phyloP scores from a whole-genome alignment of 2,888 invertebrate genomes.

The Actias luna region DNA sequence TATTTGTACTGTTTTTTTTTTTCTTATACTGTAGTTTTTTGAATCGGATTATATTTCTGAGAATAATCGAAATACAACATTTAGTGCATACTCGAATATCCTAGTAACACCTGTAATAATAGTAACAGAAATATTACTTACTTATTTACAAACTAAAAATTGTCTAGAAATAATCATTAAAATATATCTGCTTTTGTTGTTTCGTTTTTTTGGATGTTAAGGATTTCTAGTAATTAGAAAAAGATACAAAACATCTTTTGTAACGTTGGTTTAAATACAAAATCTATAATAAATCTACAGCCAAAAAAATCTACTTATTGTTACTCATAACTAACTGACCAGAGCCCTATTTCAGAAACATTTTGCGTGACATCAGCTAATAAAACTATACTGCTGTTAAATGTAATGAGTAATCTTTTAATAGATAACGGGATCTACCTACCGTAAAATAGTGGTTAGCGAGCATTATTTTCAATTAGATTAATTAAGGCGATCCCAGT shows the following conservation, averaged over 20 bases:
- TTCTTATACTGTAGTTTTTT: neutral
- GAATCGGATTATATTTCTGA: neutral
- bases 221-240: neutral
- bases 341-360: conserved; percentile 7
- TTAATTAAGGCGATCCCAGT: conserved; percentile 56
- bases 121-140: neutral
- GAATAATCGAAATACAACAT: neutral
- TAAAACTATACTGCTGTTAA: conserved; percentile 28
- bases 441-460: conserved; percentile 3
- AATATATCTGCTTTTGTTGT: too few species aligned
- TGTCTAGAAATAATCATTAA: too few species aligned
- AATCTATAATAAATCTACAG: too few species aligned
- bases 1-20: neutral
- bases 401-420: conserved; percentile 32
- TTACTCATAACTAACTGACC: neutral
- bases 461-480: conserved; percentile 55
- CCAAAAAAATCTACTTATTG: neutral
- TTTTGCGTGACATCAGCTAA: conserved; percentile 30
- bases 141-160: too few species aligned
- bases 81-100: neutral
- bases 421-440: conserved; percentile 13
- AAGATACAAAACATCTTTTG: neutral
- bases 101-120: neutral
- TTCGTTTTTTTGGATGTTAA: neutral
- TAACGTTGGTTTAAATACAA: too few species aligned